A percentile compares a stretch with the other conserved stretches of the same genome.
phyloP scores from a whole-genome alignment of 2,888 invertebrate species.

The Tanypteryx hageni region DNA sequence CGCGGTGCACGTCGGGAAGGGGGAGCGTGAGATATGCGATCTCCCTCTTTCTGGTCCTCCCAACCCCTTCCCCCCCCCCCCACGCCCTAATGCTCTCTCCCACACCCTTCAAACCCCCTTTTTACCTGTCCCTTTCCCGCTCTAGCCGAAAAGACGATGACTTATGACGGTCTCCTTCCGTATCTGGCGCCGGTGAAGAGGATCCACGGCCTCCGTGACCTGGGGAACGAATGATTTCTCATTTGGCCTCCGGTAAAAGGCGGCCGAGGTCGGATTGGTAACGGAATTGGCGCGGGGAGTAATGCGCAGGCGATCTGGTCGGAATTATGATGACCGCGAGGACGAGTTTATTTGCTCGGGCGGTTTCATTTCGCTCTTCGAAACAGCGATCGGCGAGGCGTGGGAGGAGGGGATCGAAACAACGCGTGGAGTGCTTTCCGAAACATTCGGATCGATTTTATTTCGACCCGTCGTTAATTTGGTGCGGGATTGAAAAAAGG shows the following conservation, averaged over 20 bases:
- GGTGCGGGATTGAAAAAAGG: neutral
- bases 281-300: neutral
- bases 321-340: slow-evolving; percentile 34
- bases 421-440: neutral
- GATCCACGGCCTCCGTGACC: slow-evolving; percentile 45
- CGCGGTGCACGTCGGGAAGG: slow-evolving; percentile 36
- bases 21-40: neutral
- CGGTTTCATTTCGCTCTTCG: neutral
- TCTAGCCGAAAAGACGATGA: slow-evolving; percentile 42
- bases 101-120: neutral
- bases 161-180: slow-evolving; percentile 18
- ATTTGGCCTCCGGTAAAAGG: slow-evolving; percentile 35
- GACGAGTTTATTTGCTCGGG: slow-evolving; percentile 6
- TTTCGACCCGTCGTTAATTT: neutral
- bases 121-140: neutral
- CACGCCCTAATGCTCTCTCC: neutral
- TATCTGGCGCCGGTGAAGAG: neutral
- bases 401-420: neutral
- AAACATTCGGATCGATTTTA: neutral
- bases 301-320: slow-evolving; percentile 3
- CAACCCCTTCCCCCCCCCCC: neutral
- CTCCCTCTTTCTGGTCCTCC: neutral
- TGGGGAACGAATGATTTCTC: slow-evolving; percentile 52
- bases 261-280: slow-evolving; percentile 23
- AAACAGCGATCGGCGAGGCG: neutral